Evolutionary conservation across 1,140 invertebrate genomes (phyloP).

Genomic region (Apis dorsata): DNA sequence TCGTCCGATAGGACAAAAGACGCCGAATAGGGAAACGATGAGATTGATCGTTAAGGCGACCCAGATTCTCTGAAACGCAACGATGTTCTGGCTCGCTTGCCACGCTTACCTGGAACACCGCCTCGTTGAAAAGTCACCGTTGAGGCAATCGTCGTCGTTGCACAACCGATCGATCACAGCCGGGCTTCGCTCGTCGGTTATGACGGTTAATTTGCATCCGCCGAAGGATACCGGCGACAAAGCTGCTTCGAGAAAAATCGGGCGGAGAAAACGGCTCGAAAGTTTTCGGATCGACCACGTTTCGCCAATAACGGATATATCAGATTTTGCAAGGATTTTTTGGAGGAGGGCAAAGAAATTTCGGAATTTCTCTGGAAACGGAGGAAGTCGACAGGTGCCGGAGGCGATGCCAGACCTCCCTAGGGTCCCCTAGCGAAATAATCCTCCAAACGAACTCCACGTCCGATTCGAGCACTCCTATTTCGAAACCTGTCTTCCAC

Average conservation of each 20-base stretch:
- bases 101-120: slow-evolving; percentile 40
- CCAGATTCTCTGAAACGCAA: slow-evolving; percentile 43
- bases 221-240: slow-evolving; percentile 12
- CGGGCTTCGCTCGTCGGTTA: slow-evolving; percentile 37
- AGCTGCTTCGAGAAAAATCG: not conserved
- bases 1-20: slow-evolving; percentile 17
- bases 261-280: not conserved
- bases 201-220: slow-evolving; percentile 56
- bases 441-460: not conserved
- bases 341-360: not conserved
- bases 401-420: not conserved
- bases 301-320: not conserved
- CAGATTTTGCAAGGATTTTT: too few relatives aligned
- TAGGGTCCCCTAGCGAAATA: not conserved
- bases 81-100: slow-evolving; percentile 53
- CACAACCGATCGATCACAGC: slow-evolving; percentile 53
- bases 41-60: slow-evolving; percentile 46
- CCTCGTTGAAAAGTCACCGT: slow-evolving; percentile 36
- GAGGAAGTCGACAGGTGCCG: slow-evolving; percentile 7
- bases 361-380: not conserved
- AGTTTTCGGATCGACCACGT: too few relatives aligned
- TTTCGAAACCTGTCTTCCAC: not conserved
- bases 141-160: slow-evolving; percentile 56
- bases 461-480: too few relatives aligned
- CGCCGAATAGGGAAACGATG: slow-evolving; percentile 12